Evolutionary conservation across 2,888 invertebrate species (phyloP), one percentile per base, ranked within the genome.

Genomic region (Cerastis leucographa): DNA sequence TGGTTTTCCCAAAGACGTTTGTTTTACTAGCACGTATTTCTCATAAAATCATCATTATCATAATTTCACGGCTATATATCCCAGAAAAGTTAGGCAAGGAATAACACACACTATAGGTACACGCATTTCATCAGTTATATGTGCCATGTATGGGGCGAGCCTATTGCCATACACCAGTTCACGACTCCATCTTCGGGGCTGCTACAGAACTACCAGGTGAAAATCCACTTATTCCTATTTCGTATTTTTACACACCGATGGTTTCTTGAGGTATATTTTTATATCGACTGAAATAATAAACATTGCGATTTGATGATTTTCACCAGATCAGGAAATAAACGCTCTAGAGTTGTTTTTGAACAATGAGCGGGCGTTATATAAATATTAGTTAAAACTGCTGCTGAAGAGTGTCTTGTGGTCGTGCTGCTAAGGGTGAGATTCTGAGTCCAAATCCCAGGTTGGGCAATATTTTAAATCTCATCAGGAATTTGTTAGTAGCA

Each of bases 241-340:
- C 4, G 14, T 68, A 44, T 44, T 22, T 44, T 22, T 17, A 69
- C 51, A 67, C n/a, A 19, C 64, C 12, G 25, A 56, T 67, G 9
- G 46, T 65, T 78, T 74, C 6, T 44, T 2, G n/a, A 42, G 62
- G 40, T 9, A 61, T 46, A 82, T 71, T 71, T 74, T 56, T 69
- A 78, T 59, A 62, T 71, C 54, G 8, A 29, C 17, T 25, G 54
- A 51, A 56, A 71, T 44, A 71, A 76, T 80, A 81, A 81, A 81
- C 80, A 76, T 40, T 8, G 12, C 17, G 42, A n/a, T 44, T 59
- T 40, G 19, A 59, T 65, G 76, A 71, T 81, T 71, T 76, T 80
- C 29, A 59, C n/a, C 71, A 76, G 76, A 71, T 40, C 71, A 71
- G 64, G 76, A 66, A 80, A 80, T 74, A 62, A 6, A 22, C 19